These are phyloP conservation scores for Etia nguti DNA, from an alignment of 2,113 vertebrate species.

Conservation along the genomic window DNA sequence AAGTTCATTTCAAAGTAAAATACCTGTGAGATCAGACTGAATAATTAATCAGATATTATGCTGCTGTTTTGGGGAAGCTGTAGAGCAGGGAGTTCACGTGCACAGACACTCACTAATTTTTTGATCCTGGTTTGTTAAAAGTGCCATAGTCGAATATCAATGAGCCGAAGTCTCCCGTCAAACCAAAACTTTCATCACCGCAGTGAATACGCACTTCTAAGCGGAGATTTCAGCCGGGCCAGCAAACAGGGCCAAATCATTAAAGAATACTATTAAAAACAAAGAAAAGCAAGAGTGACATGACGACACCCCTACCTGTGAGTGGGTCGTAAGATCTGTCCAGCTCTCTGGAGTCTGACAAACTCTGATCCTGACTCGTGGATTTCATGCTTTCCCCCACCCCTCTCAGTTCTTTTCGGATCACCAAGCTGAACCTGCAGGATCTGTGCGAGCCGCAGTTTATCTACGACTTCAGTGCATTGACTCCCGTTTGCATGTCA, in stretches of 20 bases:
- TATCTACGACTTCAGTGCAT: neutral
- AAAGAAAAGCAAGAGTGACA: neutral
- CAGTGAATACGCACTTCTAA: neutral
- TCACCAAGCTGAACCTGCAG: neutral
- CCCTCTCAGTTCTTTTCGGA: neutral
- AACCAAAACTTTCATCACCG: neutral
- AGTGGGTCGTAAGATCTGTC: conserved; percentile 88
- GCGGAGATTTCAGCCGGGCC: neutral
- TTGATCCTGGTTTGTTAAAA: neutral
- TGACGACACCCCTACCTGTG: conserved; percentile 74
- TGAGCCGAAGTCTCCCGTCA: neutral
- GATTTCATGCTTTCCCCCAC: conserved; percentile 72
- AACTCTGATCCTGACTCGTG: conserved; percentile 82
- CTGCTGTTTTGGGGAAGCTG: neutral
- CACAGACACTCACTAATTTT: neutral
- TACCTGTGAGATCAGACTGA: neutral
- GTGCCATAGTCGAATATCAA: neutral
- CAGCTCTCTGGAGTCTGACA: conserved; percentile 87
- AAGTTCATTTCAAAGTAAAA: neutral
- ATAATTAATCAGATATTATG: neutral
- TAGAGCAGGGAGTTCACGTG: neutral
- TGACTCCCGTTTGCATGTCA: neutral
- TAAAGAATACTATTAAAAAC: neutral
- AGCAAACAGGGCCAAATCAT: neutral
- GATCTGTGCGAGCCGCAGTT: neutral